These are phyloP conservation scores for Nezara viridula DNA, from an alignment of 2,888 invertebrate species.

Conservation along the genomic window DNA sequence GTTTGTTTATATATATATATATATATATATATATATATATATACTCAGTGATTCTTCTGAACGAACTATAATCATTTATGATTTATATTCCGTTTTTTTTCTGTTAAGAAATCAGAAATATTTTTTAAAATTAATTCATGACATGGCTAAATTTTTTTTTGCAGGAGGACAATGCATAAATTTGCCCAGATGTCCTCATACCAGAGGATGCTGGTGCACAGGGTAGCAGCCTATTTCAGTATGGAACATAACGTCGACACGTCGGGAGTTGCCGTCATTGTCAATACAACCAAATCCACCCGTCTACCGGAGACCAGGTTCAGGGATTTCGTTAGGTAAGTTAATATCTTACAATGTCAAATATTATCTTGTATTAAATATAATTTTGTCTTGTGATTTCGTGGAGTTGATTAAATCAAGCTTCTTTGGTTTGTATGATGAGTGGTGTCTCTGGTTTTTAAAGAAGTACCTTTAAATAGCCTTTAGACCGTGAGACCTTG, in stretches of 20 bases:
- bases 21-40: no score
- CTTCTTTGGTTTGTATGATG: no score
- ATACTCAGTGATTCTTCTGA: not conserved
- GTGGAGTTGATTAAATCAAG: no score
- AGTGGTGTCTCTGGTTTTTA: no score
- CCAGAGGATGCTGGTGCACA: conserved; percentile 95
- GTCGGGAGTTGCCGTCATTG: conserved; percentile 85
- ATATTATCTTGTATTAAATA: not conserved
- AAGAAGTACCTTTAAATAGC: no score
- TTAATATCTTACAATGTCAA: not conserved
- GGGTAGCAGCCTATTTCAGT: conserved; percentile 93
- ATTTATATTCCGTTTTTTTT: not conserved
- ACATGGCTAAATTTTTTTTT: conserved; percentile 63
- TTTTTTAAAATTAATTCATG: not conserved
- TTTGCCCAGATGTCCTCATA: conserved; percentile 96
- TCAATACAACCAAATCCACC: conserved; percentile 83
- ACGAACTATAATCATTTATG: not conserved
- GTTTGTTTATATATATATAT: no score
- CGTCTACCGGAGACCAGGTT: conserved; percentile 80
- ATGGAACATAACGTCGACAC: conserved; percentile 94
- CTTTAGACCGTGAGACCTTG: no score
- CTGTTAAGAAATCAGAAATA: not conserved
- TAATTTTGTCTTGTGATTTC: no score
- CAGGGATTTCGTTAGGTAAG: conserved; percentile 77
- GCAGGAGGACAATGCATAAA: conserved; percentile 81